Evolutionary conservation across 2,113 vertebrate species (phyloP).

Genomic region (Coregonus clupeaformis): DNA sequence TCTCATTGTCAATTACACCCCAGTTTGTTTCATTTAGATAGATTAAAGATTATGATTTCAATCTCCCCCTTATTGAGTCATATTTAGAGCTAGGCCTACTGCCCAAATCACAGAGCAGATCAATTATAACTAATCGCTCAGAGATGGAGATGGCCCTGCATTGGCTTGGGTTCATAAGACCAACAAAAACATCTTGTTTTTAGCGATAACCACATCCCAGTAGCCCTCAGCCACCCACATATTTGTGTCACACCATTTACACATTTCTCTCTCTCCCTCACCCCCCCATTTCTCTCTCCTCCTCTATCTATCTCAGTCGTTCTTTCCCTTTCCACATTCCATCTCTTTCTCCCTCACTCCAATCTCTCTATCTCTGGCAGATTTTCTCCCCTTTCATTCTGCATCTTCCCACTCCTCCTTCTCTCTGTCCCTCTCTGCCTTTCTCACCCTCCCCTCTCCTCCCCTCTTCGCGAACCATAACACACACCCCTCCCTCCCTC

Average conservation of each 20-base stretch:
- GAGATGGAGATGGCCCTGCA: neutral
- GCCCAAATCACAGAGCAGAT: neutral
- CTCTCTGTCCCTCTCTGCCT: constrained; percentile 25
- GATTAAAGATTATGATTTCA: neutral
- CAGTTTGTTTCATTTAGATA: too few species aligned
- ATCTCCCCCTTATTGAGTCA: neutral
- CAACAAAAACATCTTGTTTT: neutral
- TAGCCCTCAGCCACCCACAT: neutral
- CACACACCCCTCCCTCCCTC: constrained; percentile 40
- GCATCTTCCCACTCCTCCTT: constrained; percentile 26
- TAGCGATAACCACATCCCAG: neutral
- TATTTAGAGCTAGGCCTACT: neutral
- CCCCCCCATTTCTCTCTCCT: neutral
- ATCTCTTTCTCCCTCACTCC: constrained; percentile 9
- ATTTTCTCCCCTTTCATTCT: constrained; percentile 23
- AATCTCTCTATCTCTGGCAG: constrained; percentile 14
- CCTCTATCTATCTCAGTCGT: neutral
- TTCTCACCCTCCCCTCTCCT: neutral
- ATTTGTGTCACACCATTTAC: neutral
- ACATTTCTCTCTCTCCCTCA: neutral
- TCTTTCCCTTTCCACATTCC: constrained; percentile 9
- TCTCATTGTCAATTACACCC: too few species aligned
- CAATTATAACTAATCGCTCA: neutral
- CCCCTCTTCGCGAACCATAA: constrained; percentile 51
- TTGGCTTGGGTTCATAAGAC: neutral